Conservation (phyloP, 1,140 invertebrate species). For the Adoxophyes honmai region DNA sequence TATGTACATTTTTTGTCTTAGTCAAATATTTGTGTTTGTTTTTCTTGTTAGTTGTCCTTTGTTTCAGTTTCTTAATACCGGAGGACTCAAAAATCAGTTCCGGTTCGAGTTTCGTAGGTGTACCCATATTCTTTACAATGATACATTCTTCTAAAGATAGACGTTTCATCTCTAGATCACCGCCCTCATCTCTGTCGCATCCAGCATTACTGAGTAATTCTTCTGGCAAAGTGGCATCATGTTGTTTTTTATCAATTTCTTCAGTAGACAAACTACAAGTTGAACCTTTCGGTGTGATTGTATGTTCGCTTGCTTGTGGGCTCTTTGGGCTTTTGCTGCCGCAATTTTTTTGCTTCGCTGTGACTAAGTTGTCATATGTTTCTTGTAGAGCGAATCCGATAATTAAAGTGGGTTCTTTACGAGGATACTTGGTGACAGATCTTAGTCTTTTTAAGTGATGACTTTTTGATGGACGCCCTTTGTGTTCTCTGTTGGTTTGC, state of each 20-base stretch:
- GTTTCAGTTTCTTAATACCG: background rate
- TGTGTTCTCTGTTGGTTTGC: constrained; percentile 17
- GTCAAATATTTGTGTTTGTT: background rate
- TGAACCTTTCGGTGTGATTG: background rate
- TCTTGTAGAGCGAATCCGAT: constrained; percentile 28
- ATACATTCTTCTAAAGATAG: no score
- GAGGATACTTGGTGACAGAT: constrained; percentile 19
- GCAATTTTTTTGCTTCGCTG: constrained; percentile 17
- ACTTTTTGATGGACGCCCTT: constrained; percentile 15
- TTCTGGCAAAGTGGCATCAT: no score
- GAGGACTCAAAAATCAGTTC: no score
- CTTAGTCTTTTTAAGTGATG: constrained; percentile 15
- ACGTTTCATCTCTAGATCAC: no score
- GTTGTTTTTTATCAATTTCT: background rate
- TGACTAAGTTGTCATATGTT: constrained; percentile 22
- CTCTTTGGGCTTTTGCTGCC: constrained; percentile 13
- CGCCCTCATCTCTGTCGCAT: no score
- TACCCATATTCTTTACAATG: no score
- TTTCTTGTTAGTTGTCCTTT: background rate
- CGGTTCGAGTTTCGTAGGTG: no score
- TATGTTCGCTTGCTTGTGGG: constrained; percentile 1
- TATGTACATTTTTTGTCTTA: background rate
- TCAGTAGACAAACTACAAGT: background rate
- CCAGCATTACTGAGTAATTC: no score
- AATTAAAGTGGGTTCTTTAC: constrained; percentile 21